Base-by-base conservation (phyloP, 2,113 vertebrate species). In the Leptobrachium leishanense region DNA sequence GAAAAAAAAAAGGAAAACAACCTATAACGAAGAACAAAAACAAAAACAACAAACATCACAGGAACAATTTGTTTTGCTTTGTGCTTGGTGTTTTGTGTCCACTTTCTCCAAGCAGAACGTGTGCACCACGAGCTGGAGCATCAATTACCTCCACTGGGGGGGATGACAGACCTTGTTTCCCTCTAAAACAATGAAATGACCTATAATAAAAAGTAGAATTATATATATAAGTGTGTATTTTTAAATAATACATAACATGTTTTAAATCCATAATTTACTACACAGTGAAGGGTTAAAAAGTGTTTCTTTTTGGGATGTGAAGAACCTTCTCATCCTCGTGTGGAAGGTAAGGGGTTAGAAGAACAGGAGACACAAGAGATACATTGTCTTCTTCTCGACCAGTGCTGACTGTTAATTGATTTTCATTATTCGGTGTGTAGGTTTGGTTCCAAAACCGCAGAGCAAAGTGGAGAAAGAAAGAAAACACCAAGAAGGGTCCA, bases 361-460 rank as follows among this genome's bases (percentile, higher is more conserved):
- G 72, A 73, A 77, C 68, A 66, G 79, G 39, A 83, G 69, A 50
- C 41, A 76, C 70, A 53, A 74, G 50, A 74, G 71, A 65, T 68
- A 69, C 44, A 62, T 74, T 81, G 71, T 68, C 71, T 80, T 66
- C 50, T 64, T 68, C 78, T 81, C 71, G 78, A 53, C 83, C 76
- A 53, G 87, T 75, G 50, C 81, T 84, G 85, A 79, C 62, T 85
- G 84, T 79, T 92, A 87, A 88, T 77, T 84, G 85, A 86, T 89
- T 89, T 82, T 90, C 81, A 79, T 90, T 90, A 59, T 83, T 88
- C 89, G 87, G 82, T 93, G 83, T 91, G 84, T 90, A 99, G 97
- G 97, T 99, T 39, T 99, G 97, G 97, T 99, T 99, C 90, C 97
- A 99, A 91, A 99, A 98, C 83, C 97, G 97, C 82, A 93, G 97